Percentiles rank a stretch among this genome's conserved stretches.
Evolutionary conservation across 2,797 vertebrate species (phyloP).

Genomic region (Hemibagrus guttatus): DNA sequence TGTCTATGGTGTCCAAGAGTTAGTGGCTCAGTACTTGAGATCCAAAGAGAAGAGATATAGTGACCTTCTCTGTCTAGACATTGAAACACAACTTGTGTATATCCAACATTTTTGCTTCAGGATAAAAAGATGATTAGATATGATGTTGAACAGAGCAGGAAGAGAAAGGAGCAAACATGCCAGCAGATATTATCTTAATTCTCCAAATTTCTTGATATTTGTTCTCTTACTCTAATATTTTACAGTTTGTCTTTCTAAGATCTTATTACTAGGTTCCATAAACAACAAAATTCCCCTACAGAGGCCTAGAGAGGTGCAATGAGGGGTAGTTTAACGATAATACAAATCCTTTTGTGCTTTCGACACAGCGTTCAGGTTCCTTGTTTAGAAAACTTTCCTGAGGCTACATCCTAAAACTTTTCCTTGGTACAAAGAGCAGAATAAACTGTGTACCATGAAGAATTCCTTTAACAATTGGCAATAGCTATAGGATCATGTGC

Average conservation of each 20-base stretch:
- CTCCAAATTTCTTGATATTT: neutral
- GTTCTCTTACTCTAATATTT: constrained; percentile 1
- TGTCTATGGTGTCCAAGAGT: constrained; percentile 26
- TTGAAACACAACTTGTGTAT: constrained; percentile 34
- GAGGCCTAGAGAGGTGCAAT: neutral
- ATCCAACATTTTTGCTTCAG: constrained; percentile 47
- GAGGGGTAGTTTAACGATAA: neutral
- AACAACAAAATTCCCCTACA: neutral
- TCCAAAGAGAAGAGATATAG: constrained; percentile 10
- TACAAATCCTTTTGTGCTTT: neutral
- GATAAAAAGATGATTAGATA: constrained; percentile 57
- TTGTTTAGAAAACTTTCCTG: neutral
- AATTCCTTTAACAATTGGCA: neutral
- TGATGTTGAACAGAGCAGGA: constrained; percentile 47
- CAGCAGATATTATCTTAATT: constrained; percentile 25
- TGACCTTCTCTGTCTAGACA: constrained; percentile 42
- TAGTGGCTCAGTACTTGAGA: constrained; percentile 8
- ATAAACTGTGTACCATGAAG: neutral
- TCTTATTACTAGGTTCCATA: neutral
- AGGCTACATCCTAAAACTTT: neutral
- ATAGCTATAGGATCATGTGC: neutral
- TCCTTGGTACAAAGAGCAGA: neutral
- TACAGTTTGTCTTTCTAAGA: neutral
- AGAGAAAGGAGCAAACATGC: constrained; percentile 27
- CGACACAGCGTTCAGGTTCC: neutral